These are phyloP conservation scores for Neoseiulus cucumeris DNA, from an alignment of 1,140 invertebrate species.

Conservation along the genomic window DNA sequence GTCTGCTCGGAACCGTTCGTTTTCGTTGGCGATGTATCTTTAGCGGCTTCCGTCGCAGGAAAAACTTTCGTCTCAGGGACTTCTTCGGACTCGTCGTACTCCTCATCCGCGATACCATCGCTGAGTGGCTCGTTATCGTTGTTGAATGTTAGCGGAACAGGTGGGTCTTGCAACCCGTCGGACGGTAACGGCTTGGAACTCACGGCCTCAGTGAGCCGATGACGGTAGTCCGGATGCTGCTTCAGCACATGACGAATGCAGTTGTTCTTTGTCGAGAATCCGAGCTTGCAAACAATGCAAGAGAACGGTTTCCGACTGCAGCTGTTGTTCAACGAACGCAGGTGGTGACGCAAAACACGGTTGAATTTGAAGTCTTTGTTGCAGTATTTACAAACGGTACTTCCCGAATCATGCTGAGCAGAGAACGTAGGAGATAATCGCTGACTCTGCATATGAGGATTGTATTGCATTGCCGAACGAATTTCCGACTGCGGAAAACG, in stretches of 20 bases:
- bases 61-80: constrained; percentile 7
- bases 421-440: constrained; percentile 12
- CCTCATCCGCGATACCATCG: constrained; percentile 3
- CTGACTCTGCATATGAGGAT: constrained; percentile 19
- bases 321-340: constrained; percentile 27
- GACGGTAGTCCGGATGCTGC: constrained; percentile 25
- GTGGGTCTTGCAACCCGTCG: not conserved
- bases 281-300: constrained; percentile 26
- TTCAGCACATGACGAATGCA: constrained; percentile 30
- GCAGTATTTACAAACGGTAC: constrained; percentile 32
- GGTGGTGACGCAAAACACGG: constrained; percentile 28
- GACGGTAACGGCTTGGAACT: constrained; percentile 9
- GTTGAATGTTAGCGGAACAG: constrained; percentile 9
- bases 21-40: not conserved
- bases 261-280: constrained; percentile 31
- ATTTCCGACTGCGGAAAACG: constrained; percentile 17
- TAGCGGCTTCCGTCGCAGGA: not conserved
- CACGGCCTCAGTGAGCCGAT: constrained; percentile 22
- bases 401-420: constrained; percentile 17
- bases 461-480: constrained; percentile 21
- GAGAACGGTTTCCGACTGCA: constrained; percentile 28
- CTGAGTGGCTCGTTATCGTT: constrained; percentile 12
- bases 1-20: not conserved
- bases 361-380: constrained; percentile 30
- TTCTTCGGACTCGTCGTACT: constrained; percentile 15